Evolutionary conservation across 2,797 vertebrate genomes (phyloP), one percentile per base, ranked within the genome.

Genomic region (Lutjanus argentimaculatus): DNA sequence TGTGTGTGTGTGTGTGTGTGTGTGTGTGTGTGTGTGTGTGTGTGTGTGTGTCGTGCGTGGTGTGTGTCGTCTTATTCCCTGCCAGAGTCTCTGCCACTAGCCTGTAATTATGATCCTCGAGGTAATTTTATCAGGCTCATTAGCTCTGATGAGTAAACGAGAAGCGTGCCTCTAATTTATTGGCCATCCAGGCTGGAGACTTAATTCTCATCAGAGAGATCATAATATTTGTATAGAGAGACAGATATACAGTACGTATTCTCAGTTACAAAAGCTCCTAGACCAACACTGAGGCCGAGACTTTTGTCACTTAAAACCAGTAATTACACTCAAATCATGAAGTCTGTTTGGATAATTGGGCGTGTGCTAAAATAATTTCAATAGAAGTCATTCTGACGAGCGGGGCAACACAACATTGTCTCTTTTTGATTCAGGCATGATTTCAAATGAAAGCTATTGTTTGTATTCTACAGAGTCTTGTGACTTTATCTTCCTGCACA

Each of bases 51-150:
- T 77, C n/a, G 84, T 56, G 83, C 72, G 81, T 74, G 80, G 89
- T 84, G 87, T 85, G 89, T 90, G 84, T 90, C 52, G 57, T 92
- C 89, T 93, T 90, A 90, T 93, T 91, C 90, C 86, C 93, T 94
- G 93, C 93, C 94, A 95, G 90, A 91, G 91, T 95, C 94, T 96
- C 92, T 95, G 96, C 95, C 96, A 96, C 95, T 83, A 94, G 95
- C 95, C 96, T 97, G 96, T 97, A 98, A 98, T 98, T 97, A 97
- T 97, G 94, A 96, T 97, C 96, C 97, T 96, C 79, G 95, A 97
- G 97, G 97, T 97, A 97, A 97, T 98, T 97, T 97, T 97, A 97
- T 97, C 96, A 94, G 95, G 95, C 96, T 98, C 97, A 97, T 98
- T 98, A 98, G 96, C 96, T 96, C 96, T 96, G 96, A 96, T 97